Evolutionary conservation across 2,888 invertebrate genomes (phyloP), one percentile per base, ranked within the genome.

Genomic region (Diarsia mendica): DNA sequence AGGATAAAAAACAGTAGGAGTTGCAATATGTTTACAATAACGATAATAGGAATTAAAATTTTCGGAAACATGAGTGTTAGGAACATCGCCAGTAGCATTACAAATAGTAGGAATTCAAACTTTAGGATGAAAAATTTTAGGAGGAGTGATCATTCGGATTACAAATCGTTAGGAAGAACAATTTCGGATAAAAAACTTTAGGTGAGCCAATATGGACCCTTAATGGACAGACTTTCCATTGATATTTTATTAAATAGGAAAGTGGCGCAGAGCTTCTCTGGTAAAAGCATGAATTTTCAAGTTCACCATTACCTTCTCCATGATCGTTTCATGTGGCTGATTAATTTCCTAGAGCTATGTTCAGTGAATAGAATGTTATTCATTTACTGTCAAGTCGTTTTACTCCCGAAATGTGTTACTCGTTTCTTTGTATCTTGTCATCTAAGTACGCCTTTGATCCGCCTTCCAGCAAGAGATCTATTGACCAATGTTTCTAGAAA

Each of bases 221-320:
- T 48, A 67, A 55, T 49, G 20, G 15, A 58, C 8, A 0, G 18
- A 73, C 67, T 71, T 71, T 80, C 84, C 53, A 67, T 79, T 53
- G 44, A 69, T 58, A 63, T 53, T 67, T 46, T 39, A 68, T 68
- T 33, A 51, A 67, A 68, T 61, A 51, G 33, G n/a, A 75, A 58
- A 68, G 39, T 66, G 39, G 13, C 6, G 18, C 20, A 11, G 20
- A 48, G 20, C 5, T 61, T n/a, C 33, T 49, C 55, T 72, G n/a
- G 44, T 58, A 39, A 58, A 64, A 60, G 28, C 13, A 68, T 28
- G 28, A 13, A n/a, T 13, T 63, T 63, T 63, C 28, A 3, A n/a
- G 33, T 6, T n/a, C 13, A 44, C 6, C 61, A 8, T n/a, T 44
- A 15, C 1, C 9, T 44, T 15, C n/a, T 63, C 13, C 13, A 8